Conservation (phyloP, 2,888 invertebrate genomes). For the Anoncus sp. region DNA sequence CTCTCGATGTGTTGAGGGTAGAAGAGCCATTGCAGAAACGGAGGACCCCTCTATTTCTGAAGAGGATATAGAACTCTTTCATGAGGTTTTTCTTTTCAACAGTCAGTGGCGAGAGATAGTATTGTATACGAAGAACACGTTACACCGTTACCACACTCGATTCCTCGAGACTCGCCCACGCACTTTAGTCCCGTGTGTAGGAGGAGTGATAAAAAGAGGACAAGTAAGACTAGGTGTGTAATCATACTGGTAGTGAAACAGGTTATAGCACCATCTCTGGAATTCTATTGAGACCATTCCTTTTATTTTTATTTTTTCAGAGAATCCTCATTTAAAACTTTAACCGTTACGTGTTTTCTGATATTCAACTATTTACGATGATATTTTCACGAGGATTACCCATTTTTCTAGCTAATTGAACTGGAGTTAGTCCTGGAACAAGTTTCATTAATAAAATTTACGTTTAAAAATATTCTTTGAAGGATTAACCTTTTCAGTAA, state of each 20-base stretch:
- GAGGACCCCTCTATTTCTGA: slow-evolving; percentile 38
- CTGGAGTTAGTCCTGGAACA: too few relatives aligned
- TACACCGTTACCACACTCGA: slow-evolving; percentile 68
- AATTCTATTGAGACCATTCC: slow-evolving; percentile 15
- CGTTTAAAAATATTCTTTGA: too few relatives aligned
- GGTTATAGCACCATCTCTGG: slow-evolving; percentile 3
- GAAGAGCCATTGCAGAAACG: slow-evolving; percentile 42
- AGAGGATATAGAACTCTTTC: slow-evolving; percentile 30
- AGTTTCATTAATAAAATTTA: too few relatives aligned
- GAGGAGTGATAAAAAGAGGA: not conserved
- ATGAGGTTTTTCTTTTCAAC: slow-evolving; percentile 64
- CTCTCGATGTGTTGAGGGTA: slow-evolving; percentile 14
- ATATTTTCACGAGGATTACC: too few relatives aligned
- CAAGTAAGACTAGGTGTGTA: not conserved
- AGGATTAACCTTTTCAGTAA: too few relatives aligned
- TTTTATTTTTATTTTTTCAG: not conserved
- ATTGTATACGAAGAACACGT: slow-evolving; percentile 69
- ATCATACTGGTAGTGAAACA: not conserved
- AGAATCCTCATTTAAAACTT: not conserved
- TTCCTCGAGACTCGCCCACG: slow-evolving; percentile 12
- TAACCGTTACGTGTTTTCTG: too few relatives aligned
- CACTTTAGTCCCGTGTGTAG: slow-evolving; percentile 25
- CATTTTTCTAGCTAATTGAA: too few relatives aligned
- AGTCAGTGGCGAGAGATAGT: slow-evolving; percentile 21
- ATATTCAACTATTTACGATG: not conserved